These are phyloP conservation scores for zebrafish (Danio rerio) DNA, from an alignment of 2,113 vertebrate species.

Conservation along the genomic window GRCz12tu NC_133190.1:50567501-50568000, in stretches of 20 bases:
- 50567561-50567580: too few species aligned
- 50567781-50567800: neutral
- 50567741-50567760: slow-evolving; percentile 57
- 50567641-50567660: too few species aligned
- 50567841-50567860: slow-evolving; percentile 50
- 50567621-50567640: too few species aligned
- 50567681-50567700: too few species aligned
- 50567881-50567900: slow-evolving; percentile 42
- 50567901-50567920: slow-evolving; percentile 12
- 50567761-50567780: slow-evolving; percentile 15
- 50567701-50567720: slow-evolving; percentile 49
- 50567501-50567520: too few species aligned
- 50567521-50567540: too few species aligned
- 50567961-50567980: slow-evolving; percentile 38
- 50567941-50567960: slow-evolving; percentile 49
- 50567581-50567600: too few species aligned
- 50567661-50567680: too few species aligned
- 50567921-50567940: slow-evolving; percentile 23
- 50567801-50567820: slow-evolving; percentile 16
- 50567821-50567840: neutral
- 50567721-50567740: slow-evolving; percentile 66
- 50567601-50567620: too few species aligned
- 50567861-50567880: slow-evolving; percentile 40
- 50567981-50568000: slow-evolving; percentile 43
- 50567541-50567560: too few species aligned